Percentiles rank a stretch among this genome's conserved stretches.
Conservation (phyloP, 1,140 invertebrate species). For the Paralvinella palmiformis region DNA sequence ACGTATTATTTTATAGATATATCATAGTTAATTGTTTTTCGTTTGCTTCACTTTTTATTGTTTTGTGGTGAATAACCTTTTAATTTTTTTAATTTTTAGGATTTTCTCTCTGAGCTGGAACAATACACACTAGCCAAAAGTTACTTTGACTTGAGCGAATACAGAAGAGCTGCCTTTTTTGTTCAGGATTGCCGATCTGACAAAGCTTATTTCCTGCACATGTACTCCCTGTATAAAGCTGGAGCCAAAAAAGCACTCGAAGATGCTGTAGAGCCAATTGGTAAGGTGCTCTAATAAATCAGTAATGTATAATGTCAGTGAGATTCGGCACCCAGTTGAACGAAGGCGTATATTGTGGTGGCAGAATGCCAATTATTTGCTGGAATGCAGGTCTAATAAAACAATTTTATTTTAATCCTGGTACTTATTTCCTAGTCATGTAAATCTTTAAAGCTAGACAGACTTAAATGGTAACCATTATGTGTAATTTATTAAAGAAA, state of each 20-base stretch:
- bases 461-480: too few relatives aligned
- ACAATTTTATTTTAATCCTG: background rate
- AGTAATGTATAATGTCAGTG: too few relatives aligned
- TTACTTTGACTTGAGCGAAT: slow-evolving; percentile 89
- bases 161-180: slow-evolving; percentile 82
- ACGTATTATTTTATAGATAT: too few relatives aligned
- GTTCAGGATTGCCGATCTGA: slow-evolving; percentile 62
- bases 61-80: background rate
- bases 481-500: too few relatives aligned
- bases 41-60: too few relatives aligned
- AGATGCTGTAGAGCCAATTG: slow-evolving; percentile 70
- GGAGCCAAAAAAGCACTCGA: slow-evolving; percentile 82
- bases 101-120: slow-evolving; percentile 28
- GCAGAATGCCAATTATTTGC: too few relatives aligned
- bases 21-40: too few relatives aligned
- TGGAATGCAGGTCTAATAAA: too few relatives aligned
- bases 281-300: slow-evolving; percentile 40
- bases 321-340: too few relatives aligned
- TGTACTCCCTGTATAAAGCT: slow-evolving; percentile 78
- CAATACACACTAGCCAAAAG: slow-evolving; percentile 74
- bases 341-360: too few relatives aligned
- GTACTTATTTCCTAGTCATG: background rate
- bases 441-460: background rate
- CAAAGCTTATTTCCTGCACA: slow-evolving; percentile 71
- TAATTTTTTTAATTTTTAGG: slow-evolving; percentile 17